A percentile compares a stretch with the other conserved stretches of the same genome.
Conservation (phyloP, 2,113 vertebrate species). For the Malurus cyaneus region DNA sequence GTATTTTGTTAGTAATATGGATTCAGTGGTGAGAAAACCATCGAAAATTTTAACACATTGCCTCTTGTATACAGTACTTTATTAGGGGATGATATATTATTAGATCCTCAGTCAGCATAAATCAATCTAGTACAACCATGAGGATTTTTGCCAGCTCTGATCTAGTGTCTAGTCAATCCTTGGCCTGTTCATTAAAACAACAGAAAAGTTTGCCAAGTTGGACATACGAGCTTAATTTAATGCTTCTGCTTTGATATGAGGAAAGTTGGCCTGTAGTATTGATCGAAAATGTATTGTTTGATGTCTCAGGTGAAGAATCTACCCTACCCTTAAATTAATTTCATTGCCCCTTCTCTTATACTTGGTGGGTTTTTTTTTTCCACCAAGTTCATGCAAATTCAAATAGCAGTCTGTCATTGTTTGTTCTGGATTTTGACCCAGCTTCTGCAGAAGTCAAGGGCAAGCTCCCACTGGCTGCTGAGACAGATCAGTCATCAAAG, state of each 20-base stretch:
- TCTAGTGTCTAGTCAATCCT: slow-evolving; percentile 12
- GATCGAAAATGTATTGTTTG: not conserved
- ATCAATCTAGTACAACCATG: not conserved
- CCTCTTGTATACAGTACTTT: not conserved
- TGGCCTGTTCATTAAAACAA: not conserved
- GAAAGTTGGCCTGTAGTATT: not conserved
- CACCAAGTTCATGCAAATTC: not conserved
- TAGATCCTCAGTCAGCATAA: not conserved
- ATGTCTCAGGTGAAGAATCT: not conserved
- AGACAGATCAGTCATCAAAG: not conserved
- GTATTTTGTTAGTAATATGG: not conserved
- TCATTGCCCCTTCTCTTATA: not conserved
- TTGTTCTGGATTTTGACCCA: not conserved
- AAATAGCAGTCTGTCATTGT: not conserved
- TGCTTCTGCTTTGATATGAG: not conserved
- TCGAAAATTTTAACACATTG: not conserved
- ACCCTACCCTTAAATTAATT: not conserved
- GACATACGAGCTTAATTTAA: not conserved
- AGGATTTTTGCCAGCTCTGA: slow-evolving; percentile 24
- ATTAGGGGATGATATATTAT: not conserved
- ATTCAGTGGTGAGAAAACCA: not conserved
- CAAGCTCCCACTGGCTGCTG: not conserved
- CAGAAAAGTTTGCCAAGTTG: slow-evolving; percentile 7
- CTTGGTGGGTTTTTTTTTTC: not conserved
- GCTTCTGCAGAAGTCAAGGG: slow-evolving; percentile 13